Evolutionary conservation across 2,888 invertebrate genomes (phyloP).

Genomic region (Apoderus coryli): DNA sequence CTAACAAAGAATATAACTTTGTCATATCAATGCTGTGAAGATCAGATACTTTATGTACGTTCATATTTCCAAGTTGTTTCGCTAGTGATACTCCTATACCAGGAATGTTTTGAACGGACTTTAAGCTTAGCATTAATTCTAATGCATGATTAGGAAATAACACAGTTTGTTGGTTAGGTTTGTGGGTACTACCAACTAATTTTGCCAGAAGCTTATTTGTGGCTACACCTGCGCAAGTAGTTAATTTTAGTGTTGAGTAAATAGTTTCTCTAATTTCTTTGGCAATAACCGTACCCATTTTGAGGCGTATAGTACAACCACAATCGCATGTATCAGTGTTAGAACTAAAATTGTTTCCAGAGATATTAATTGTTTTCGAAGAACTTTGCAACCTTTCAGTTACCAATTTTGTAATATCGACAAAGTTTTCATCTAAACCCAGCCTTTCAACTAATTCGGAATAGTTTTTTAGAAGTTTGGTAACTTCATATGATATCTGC

Average conservation of each 20-base stretch:
- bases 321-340: slow-evolving; percentile 47
- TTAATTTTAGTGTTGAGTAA: slow-evolving; percentile 52
- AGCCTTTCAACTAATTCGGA: slow-evolving; percentile 63
- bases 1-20: slow-evolving; percentile 40
- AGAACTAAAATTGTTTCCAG: slow-evolving; percentile 46
- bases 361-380: slow-evolving; percentile 19
- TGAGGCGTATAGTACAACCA: slow-evolving; percentile 56
- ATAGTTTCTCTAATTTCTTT: slow-evolving; percentile 59
- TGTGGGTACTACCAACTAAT: slow-evolving; percentile 54
- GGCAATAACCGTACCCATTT: slow-evolving; percentile 58
- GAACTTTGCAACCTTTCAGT: slow-evolving; percentile 32
- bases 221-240: slow-evolving; percentile 69
- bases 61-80: slow-evolving; percentile 47
- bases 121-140: slow-evolving; percentile 49
- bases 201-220: slow-evolving; percentile 77
- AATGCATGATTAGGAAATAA: slow-evolving; percentile 54
- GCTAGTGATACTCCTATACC: slow-evolving; percentile 63
- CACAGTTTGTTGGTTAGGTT: slow-evolving; percentile 72
- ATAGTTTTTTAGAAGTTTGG: slow-evolving; percentile 53
- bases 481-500: slow-evolving; percentile 61
- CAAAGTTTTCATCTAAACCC: slow-evolving; percentile 73
- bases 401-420: slow-evolving; percentile 62
- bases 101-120: slow-evolving; percentile 48
- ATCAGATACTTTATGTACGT: slow-evolving; percentile 51
- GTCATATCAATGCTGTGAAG: slow-evolving; percentile 45